Evolutionary conservation across 2,888 invertebrate genomes (phyloP), one percentile per base, ranked within the genome.

Genomic region (Gortyna flavago): DNA sequence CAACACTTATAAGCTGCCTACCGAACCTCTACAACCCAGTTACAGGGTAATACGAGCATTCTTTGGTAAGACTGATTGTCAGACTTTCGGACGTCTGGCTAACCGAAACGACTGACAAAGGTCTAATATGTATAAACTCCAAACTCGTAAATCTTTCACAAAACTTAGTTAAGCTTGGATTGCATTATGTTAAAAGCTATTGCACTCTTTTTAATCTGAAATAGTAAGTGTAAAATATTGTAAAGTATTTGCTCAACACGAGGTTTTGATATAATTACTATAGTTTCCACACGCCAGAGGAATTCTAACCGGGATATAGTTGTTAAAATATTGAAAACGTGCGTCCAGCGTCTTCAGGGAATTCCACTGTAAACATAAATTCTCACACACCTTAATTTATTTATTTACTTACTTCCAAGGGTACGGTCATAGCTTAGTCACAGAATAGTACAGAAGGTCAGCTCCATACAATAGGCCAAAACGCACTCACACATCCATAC

Each of bases 391-490:
- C 85, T 85, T 83, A 89, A 87, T 88, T 90, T 91, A 90, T 90
- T 91, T 90, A 90, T 89, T 91, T 90, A 89, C 88, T 78, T 68
- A 89, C 71, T 85, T 86, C 65, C 73, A 77, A 87, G 68, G 88
- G 87, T 87, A 51, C 71, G 74, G 68, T 71, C 77, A 78, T 75
- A 81, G 72, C 68, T 77, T 72, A 75, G 41, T 38, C 2, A 65
- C 25, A 72, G 86, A 41, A 70, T 6, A 21, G 5, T 11, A n/a
- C 62, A 81, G 44, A 73, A 78, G 78, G 44, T 29, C 29, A 0
- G 9, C 38, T 66, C 35, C 18, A 48, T n/a, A 29, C 25, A 35
- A 2, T 0, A 0, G 38, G 1, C 0, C 9, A 35, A 77, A 62
- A 44, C 0, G 1, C 35, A 54, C 16, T n/a, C 18, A 25, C 18